These are phyloP conservation scores for Peribatodes rhomboidaria DNA, from an alignment of 2,888 invertebrate genomes.

Conservation along the genomic window DNA sequence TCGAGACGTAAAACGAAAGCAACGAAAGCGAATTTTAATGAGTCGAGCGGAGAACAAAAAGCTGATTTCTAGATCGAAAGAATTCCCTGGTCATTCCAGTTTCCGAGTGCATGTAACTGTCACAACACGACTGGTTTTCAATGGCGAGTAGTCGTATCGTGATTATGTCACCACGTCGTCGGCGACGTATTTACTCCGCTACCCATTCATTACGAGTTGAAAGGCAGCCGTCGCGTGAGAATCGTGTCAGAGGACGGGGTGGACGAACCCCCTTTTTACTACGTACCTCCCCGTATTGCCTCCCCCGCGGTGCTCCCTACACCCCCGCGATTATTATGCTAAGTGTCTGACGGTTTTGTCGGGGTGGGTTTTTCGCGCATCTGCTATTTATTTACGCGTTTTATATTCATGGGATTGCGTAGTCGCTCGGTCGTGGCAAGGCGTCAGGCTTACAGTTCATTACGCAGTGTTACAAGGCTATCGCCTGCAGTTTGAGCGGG, in stretches of 20 bases:
- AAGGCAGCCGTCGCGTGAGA: constrained; percentile 84
- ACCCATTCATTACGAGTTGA: constrained; percentile 82
- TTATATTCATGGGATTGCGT: constrained; percentile 83
- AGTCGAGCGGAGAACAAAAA: constrained; percentile 49
- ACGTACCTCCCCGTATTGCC: constrained; percentile 50
- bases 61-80: constrained; percentile 54
- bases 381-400: constrained; percentile 86
- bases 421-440: constrained; percentile 71
- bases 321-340: constrained; percentile 84
- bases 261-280: constrained; percentile 53
- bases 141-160: constrained; percentile 60
- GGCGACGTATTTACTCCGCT: constrained; percentile 72
- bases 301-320: constrained; percentile 45
- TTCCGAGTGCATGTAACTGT: constrained; percentile 58
- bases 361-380: constrained; percentile 86
- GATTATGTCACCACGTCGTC: constrained; percentile 70
- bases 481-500: constrained; percentile 49
- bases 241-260: constrained; percentile 80
- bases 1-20: constrained; percentile 34
- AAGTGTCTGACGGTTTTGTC: constrained; percentile 80
- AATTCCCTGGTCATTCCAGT: constrained; percentile 61
- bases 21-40: constrained; percentile 51
- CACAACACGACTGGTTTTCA: constrained; percentile 67
- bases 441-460: constrained; percentile 80
- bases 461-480: constrained; percentile 70